These are phyloP conservation scores for Heterochromis multidens DNA, from an alignment of 2,113 vertebrate genomes.

Conservation along the genomic window DNA sequence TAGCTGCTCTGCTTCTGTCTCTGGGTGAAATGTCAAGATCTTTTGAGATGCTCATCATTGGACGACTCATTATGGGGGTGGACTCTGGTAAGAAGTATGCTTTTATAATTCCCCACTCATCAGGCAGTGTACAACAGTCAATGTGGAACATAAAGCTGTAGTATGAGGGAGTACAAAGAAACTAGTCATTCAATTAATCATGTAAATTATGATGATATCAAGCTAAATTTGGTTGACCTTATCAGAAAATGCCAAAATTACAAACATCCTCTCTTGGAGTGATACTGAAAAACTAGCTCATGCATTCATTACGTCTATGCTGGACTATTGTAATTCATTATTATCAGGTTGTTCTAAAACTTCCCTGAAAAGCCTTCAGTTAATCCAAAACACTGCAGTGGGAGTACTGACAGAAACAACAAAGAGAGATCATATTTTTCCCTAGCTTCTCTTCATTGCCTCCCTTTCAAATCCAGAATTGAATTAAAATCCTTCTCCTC, in stretches of 20 bases:
- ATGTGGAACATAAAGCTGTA: not conserved
- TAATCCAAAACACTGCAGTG: not conserved
- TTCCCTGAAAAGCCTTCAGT: not conserved
- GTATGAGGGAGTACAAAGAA: not conserved
- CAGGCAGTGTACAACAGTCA: not conserved
- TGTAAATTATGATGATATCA: not conserved
- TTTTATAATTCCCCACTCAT: not conserved
- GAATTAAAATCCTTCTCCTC: no score
- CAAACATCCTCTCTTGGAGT: not conserved
- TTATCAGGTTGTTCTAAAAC: not conserved
- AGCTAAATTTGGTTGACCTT: not conserved
- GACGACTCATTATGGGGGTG: conserved; percentile 86
- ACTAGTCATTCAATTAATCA: not conserved
- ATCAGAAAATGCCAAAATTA: not conserved
- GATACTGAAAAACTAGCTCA: not conserved
- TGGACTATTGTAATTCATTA: not conserved
- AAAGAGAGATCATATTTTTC: not conserved
- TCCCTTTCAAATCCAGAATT: no score
- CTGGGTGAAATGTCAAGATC: conserved; percentile 77
- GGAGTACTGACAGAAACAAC: not conserved
- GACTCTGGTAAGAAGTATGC: conserved; percentile 81
- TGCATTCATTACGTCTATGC: no score
- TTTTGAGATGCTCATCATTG: conserved; percentile 92
- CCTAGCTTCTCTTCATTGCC: no score
- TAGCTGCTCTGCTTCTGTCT: conserved; percentile 82